Percentiles rank a stretch among this genome's conserved stretches.
Conservation (phyloP, 2,113 vertebrate species). For the Gymnogyps californianus region DNA sequence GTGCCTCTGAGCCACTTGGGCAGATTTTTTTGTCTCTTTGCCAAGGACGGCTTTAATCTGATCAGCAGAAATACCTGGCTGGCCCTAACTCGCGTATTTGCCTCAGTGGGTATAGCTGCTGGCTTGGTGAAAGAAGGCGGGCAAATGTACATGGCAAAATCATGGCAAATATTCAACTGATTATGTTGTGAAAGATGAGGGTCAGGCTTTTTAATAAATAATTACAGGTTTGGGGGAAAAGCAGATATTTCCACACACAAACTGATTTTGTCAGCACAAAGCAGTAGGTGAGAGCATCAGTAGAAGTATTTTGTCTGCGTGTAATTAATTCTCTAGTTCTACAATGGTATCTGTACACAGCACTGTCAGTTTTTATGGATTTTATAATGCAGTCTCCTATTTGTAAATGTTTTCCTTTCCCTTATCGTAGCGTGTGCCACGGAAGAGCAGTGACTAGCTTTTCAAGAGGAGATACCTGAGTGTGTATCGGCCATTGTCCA, state of each 20-base stretch:
- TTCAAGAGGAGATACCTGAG: rapidly evolving
- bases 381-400: not conserved
- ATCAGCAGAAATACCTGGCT: not conserved
- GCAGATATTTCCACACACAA: not conserved
- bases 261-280: not conserved
- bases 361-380: not conserved
- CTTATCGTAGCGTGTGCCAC: rapidly evolving
- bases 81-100: rapidly evolving
- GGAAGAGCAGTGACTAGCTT: not conserved
- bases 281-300: not conserved
- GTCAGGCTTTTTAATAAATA: not conserved
- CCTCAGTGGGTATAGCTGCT: not conserved
- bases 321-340: not conserved
- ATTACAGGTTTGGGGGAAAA: not conserved
- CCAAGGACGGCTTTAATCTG: not conserved
- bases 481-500: not conserved
- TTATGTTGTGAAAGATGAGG: not conserved
- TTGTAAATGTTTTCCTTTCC: not conserved
- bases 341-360: not conserved
- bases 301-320: not conserved
- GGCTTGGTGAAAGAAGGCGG: not conserved
- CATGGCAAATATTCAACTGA: not conserved
- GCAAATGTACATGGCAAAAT: not conserved
- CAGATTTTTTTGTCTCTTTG: not conserved
- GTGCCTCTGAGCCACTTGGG: not conserved